Base-by-base conservation (phyloP, 2,888 invertebrate genomes). In the Andrena bucephala region DNA sequence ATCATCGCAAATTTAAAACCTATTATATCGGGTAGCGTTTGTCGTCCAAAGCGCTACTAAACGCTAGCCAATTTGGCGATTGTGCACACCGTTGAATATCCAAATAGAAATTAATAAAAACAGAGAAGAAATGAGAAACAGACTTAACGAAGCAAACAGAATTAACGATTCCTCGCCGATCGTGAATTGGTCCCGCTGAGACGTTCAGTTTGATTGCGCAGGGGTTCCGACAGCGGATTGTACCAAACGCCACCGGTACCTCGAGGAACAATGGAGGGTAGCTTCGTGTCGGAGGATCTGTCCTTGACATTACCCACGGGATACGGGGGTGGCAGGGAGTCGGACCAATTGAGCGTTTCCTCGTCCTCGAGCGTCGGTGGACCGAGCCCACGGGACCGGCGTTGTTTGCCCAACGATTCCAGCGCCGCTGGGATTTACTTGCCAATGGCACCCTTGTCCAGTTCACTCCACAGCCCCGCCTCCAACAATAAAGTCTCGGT, bases 401-500 rank as follows among this genome's bases (percentile, higher is more conserved):
- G 94, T 83, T 94, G 95, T 91, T 92, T 95, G 84, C 95, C 95
- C 85, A 95, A 94, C 89, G 94, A 94, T 89, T 92, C 93, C 77
- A 91, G 87, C 73, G 86, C 92, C 86, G 89, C 93, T 77, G 94
- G 94, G 62, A 94, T 95, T 89, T 96, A 96, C 92, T 94, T 96
- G 91, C 95, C 96, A 8, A 96, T 96, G 96, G 95, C 95, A 79
- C 94, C 94, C 75, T 93, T 95, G 63, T 94, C 95, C 85, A 94
- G 94, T 70, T 94, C 94, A 50, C 94, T 94, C 8, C 95, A 95
- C 88, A 95, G 95, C 92, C 95, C 96, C 57, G 95, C 95, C 54
- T 95, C 95, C 76, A 95, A 95, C 90, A 95, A 94, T 90, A 96
- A 96, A 94, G 95, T 96, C 87, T 96, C 96, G 94, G 96, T 96